A percentile compares a stretch with the other conserved stretches of the same genome.
Evolutionary conservation across 2,797 vertebrate genomes (phyloP).

Genomic region (Lagodon rhomboides): DNA sequence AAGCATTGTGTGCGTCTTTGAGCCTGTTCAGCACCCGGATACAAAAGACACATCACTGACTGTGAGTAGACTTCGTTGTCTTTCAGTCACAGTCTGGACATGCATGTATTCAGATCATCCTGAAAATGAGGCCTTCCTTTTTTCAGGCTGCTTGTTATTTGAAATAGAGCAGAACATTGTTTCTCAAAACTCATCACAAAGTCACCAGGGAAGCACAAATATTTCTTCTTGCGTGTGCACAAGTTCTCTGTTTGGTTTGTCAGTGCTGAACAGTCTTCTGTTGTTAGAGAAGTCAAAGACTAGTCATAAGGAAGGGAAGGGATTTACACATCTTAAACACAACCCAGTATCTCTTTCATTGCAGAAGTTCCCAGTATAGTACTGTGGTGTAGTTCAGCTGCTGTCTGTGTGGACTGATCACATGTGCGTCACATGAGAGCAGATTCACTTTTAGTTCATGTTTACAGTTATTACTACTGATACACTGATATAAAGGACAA

Average conservation of each 20-base stretch:
- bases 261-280: background rate
- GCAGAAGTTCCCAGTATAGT: slow-evolving; percentile 7
- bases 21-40: slow-evolving; percentile 89
- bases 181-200: slow-evolving; percentile 10
- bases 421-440: slow-evolving; percentile 51
- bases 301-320: slow-evolving; percentile 26
- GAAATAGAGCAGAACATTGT: slow-evolving; percentile 30
- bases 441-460: slow-evolving; percentile 21
- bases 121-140: slow-evolving; percentile 18
- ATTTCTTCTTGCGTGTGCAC: slow-evolving; percentile 2
- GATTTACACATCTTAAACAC: slow-evolving; percentile 9
- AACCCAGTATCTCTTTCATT: slow-evolving; percentile 28
- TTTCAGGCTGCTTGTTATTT: slow-evolving; percentile 4
- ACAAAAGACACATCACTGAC: slow-evolving; percentile 83
- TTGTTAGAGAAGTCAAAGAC: slow-evolving; percentile 29
- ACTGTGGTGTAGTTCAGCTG: background rate
- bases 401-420: slow-evolving; percentile 37
- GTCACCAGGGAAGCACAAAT: background rate
- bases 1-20: slow-evolving; percentile 94
- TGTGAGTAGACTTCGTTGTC: slow-evolving; percentile 83
- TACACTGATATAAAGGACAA: background rate
- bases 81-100: slow-evolving; percentile 32
- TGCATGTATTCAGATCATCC: slow-evolving; percentile 33
- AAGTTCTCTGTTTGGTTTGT: background rate
- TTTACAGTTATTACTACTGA: slow-evolving; percentile 20